phyloP scores from a whole-genome alignment of 2,113 vertebrate species.

The Sinocyclocheilus rhinocerous region DNA sequence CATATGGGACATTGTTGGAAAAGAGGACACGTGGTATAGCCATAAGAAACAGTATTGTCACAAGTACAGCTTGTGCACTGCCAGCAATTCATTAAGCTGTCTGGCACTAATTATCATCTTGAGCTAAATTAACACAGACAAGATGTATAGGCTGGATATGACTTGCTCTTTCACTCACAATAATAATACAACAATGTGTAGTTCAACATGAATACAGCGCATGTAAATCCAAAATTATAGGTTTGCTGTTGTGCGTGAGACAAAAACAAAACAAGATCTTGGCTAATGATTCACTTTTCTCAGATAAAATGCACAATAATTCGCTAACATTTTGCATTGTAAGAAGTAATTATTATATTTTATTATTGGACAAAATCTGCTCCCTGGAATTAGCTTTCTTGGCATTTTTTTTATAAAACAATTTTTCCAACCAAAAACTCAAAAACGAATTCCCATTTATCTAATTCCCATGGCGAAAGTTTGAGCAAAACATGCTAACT shows the following conservation, averaged over 20 bases:
- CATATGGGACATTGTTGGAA: slow-evolving; percentile 12
- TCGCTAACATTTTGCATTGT: neutral
- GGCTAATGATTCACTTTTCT: neutral
- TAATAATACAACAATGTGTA: neutral
- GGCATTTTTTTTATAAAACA: neutral
- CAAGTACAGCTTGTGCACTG: neutral
- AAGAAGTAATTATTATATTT: neutral
- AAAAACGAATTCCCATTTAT: no score
- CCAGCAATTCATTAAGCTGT: slow-evolving; percentile 26
- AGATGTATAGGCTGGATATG: neutral
- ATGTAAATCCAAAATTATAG: neutral
- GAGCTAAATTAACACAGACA: neutral
- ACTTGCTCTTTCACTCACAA: slow-evolving; percentile 26
- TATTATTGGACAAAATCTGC: neutral
- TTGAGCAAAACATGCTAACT: no score
- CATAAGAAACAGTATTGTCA: neutral
- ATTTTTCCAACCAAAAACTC: neutral
- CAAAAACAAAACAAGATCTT: neutral
- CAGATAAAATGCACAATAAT: neutral
- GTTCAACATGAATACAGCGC: neutral
- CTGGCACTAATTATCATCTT: slow-evolving; percentile 25
- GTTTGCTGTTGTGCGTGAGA: neutral
- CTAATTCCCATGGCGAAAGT: no score
- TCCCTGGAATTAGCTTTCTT: neutral
- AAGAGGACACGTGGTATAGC: neutral